phyloP scores from a whole-genome alignment of 2,797 vertebrate species.

The Pseudotriccus pelzelni region DNA sequence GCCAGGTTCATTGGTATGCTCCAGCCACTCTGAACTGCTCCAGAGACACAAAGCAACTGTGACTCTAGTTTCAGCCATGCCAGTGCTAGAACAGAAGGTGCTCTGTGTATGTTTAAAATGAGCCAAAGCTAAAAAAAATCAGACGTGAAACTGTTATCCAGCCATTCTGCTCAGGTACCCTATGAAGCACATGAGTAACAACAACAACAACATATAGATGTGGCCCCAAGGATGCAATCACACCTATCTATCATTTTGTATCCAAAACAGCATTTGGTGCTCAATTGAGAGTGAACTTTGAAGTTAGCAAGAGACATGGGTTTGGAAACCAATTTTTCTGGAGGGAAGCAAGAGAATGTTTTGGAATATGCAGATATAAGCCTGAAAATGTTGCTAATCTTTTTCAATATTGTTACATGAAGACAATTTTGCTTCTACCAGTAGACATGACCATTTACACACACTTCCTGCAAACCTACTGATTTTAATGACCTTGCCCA shows the following conservation, averaged over 20 bases:
- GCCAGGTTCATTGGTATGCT: background rate
- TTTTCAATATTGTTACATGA: background rate
- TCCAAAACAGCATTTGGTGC: background rate
- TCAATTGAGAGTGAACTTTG: background rate
- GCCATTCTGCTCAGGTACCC: background rate
- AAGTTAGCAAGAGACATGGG: background rate
- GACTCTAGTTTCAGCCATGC: background rate
- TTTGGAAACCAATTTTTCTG: background rate
- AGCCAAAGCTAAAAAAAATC: background rate
- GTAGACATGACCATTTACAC: background rate
- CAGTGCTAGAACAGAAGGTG: background rate
- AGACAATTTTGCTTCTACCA: background rate
- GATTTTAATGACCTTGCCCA: background rate
- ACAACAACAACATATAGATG: background rate
- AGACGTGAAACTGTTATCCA: background rate
- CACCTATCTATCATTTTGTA: background rate
- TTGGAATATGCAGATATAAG: background rate
- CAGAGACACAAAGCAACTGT: background rate
- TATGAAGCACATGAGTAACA: background rate
- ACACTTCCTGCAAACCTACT: background rate
- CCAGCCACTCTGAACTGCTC: background rate
- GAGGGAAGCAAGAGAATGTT: background rate
- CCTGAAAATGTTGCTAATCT: background rate
- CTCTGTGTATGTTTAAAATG: background rate
- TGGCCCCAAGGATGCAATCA: background rate